Conservation (phyloP, 2,113 vertebrate genomes). For the Beaufortia kweichowensis region DNA sequence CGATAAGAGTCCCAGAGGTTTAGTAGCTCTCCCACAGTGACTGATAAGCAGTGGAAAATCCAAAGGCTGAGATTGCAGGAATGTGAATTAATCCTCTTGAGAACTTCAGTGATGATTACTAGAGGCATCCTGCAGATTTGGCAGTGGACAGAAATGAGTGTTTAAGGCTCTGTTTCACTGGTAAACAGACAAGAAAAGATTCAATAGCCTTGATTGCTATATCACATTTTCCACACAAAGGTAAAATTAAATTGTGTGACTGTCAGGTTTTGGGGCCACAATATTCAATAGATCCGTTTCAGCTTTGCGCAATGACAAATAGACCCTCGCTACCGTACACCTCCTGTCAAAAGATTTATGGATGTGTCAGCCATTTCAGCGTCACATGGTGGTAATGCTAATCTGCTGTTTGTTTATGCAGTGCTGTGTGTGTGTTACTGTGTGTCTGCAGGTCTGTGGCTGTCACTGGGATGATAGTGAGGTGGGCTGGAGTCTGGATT, state of each 20-base stretch:
- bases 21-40: background rate
- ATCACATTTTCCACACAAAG: background rate
- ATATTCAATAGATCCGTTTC: background rate
- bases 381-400: slow-evolving; percentile 15
- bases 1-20: slow-evolving; percentile 48
- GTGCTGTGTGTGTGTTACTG: slow-evolving; percentile 5
- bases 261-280: background rate
- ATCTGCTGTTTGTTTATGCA: slow-evolving; percentile 1
- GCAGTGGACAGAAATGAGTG: background rate
- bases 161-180: background rate
- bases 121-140: background rate
- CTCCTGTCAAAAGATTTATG: slow-evolving; percentile 25
- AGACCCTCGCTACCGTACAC: background rate
- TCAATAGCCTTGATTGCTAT: too few relatives aligned
- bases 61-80: slow-evolving; percentile 55
- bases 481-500: slow-evolving; percentile 62
- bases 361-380: background rate
- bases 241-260: background rate
- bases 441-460: slow-evolving; percentile 61
- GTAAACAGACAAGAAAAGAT: background rate
- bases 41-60: slow-evolving; percentile 25
- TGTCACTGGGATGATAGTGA: slow-evolving; percentile 84
- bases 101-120: slow-evolving; percentile 38
- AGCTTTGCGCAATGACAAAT: background rate
- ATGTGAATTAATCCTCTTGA: background rate